Percentiles rank a stretch among this genome's conserved stretches.
These are phyloP conservation scores for Ctenosaura bakeri DNA, from an alignment of 2,797 vertebrate genomes.

Conservation along the genomic window DNA sequence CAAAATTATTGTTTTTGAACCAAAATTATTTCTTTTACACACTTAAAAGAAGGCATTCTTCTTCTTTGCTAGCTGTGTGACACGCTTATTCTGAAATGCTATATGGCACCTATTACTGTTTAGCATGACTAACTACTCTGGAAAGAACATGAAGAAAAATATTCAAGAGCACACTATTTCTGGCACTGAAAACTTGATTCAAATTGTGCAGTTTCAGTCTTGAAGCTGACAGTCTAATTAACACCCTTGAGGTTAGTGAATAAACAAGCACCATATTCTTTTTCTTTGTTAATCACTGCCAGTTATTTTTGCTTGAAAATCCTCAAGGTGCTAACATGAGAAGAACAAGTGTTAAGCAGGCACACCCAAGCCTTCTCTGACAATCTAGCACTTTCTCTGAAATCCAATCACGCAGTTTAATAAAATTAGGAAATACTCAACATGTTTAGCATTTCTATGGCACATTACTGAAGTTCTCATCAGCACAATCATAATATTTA, in stretches of 20 bases:
- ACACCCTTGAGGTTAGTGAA: background rate
- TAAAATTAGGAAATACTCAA: background rate
- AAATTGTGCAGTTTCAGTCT: background rate
- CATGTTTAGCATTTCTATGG: background rate
- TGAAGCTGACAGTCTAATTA: constrained; percentile 8
- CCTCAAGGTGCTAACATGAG: constrained; percentile 25
- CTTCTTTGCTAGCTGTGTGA: background rate
- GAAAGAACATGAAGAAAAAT: background rate
- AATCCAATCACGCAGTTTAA: constrained; percentile 11
- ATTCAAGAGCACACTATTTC: constrained; percentile 13
- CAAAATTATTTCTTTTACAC: background rate
- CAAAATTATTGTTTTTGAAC: background rate
- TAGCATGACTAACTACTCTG: background rate
- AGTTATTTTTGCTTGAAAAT: constrained; percentile 39
- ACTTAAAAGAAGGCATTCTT: background rate
- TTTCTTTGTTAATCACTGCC: background rate
- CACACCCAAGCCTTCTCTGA: background rate
- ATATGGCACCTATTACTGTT: background rate
- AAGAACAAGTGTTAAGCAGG: background rate
- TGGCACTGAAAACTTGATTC: background rate
- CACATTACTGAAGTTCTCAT: background rate
- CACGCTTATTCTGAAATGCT: background rate
- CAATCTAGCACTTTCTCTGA: constrained; percentile 6
- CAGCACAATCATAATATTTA: background rate
- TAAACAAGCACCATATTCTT: background rate